Percentiles rank a stretch among this genome's conserved stretches.
Conservation (phyloP, 2,797 vertebrate genomes). For the Paedocypris micromegethes region DNA sequence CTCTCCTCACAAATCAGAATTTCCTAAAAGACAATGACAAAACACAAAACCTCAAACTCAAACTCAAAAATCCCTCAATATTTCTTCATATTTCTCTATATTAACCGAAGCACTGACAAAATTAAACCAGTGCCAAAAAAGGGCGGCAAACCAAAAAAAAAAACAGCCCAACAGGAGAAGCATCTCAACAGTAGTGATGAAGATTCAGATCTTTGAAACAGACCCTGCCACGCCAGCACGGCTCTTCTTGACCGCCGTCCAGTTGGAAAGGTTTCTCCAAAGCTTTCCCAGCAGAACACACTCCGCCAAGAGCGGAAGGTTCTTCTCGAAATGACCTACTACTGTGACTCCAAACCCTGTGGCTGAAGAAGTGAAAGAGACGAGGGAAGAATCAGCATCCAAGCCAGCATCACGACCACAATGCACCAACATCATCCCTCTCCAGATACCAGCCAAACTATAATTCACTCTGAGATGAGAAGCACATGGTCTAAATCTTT, state of each 20-base stretch:
- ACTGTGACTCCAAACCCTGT: constrained; percentile 33
- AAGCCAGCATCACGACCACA: not conserved
- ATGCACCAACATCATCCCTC: no score
- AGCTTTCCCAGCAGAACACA: constrained; percentile 40
- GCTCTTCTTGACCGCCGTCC: constrained; percentile 47
- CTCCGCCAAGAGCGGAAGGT: constrained; percentile 45
- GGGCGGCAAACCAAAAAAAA: not conserved
- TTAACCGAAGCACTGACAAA: no score
- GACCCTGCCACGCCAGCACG: constrained; percentile 48
- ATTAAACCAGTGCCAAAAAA: no score
- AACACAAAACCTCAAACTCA: no score
- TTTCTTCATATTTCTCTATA: no score
- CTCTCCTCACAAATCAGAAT: no score
- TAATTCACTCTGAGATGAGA: no score
- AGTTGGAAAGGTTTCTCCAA: constrained; percentile 42
- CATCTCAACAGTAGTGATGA: constrained; percentile 21
- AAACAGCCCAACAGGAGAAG: constrained; percentile 9
- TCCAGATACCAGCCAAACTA: no score
- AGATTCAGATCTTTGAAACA: constrained; percentile 47
- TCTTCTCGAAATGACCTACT: constrained; percentile 44
- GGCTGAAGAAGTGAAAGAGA: constrained; percentile 13
- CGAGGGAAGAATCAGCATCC: not conserved
- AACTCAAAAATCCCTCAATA: no score
- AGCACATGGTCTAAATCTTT: no score
- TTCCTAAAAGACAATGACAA: no score